Evolutionary conservation across 92 coral and sea anemone genomes (phyloP), one percentile per base, ranked within the genome.

Genomic region (Zoanthus sociatus): DNA sequence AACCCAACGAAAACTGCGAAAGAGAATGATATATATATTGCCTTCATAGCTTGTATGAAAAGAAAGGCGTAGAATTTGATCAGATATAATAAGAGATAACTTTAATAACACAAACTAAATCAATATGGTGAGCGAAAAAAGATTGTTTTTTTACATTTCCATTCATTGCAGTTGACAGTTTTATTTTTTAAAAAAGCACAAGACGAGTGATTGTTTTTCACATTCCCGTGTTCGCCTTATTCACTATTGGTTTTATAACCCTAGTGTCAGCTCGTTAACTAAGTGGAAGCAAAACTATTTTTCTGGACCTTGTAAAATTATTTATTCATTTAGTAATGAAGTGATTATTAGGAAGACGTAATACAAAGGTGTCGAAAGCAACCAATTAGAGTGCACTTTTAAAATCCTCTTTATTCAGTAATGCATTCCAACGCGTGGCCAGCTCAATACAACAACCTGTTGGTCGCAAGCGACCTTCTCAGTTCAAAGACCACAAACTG

Each of bases 401-500:
- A 45, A 46, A 66, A 64, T 66, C 47, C 75, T 26, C 26, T 7
- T 18, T 74, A 76, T 48, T 51, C 82, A 12, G 13, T 21, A 26
- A 9, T 3, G 46, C 30, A 63, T 64, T 64, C 26, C 42, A 66
- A 63, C 85, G 85, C 85, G 85, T 81, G 85, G 85, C 85, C 17
- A 8, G 60, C 85, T 47, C 63, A 66, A 50, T 75, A 32, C 85
- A 26, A 33, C 85, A 26, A 33, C 53, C 85, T 13, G 73, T 67
- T 78, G 42, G 37, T 14, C 31, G 20, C 12, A 21, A 64, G 85
- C 33, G 56, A 4, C 14, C 15, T 8, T 60, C 47, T 42, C 45
- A 53, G 16, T 46, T 64, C 75, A 81, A 81, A 81, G 73, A 81
- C 15, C 18, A 64, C 85, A 66, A 26, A 81, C 85, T 47, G 85